phyloP scores from a whole-genome alignment of 1,140 invertebrate genomes.

The Drosophila jambulina region DNA sequence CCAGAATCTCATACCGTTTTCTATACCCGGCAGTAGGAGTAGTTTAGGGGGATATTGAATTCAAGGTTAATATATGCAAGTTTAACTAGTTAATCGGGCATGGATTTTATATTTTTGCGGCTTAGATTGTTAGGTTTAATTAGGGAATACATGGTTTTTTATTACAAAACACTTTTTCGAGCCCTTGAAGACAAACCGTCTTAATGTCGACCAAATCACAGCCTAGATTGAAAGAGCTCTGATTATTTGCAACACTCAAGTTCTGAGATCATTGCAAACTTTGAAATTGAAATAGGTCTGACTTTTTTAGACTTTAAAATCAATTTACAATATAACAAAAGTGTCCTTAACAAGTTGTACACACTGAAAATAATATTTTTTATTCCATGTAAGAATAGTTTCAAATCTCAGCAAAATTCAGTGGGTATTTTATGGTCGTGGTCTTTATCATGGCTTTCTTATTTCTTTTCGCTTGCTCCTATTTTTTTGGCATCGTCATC shows the following conservation, averaged over 20 bases:
- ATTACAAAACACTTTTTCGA: too few relatives aligned
- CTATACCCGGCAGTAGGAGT: neutral
- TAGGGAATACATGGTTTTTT: too few relatives aligned
- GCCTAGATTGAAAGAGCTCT: too few relatives aligned
- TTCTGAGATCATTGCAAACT: too few relatives aligned
- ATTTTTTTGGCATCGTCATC: constrained; percentile 57
- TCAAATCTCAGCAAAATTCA: neutral
- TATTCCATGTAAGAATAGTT: neutral
- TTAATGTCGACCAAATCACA: too few relatives aligned
- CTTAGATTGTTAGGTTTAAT: too few relatives aligned
- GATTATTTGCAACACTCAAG: too few relatives aligned
- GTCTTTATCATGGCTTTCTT: constrained; percentile 1
- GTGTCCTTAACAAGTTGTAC: neutral
- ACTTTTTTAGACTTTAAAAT: neutral
- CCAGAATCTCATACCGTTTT: constrained; percentile 15
- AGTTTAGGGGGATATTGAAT: constrained; percentile 3
- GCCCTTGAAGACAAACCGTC: too few relatives aligned
- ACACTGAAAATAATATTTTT: neutral
- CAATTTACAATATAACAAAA: neutral
- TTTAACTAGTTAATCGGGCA: too few relatives aligned
- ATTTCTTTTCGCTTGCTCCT: constrained; percentile 37
- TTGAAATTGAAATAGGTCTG: too few relatives aligned
- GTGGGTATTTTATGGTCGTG: constrained; percentile 2
- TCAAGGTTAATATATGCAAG: neutral
- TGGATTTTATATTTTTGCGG: neutral